Evolutionary conservation across 2,113 vertebrate genomes (phyloP), one percentile per base, ranked within the genome.

Genomic region (Tupaia chinensis): DNA sequence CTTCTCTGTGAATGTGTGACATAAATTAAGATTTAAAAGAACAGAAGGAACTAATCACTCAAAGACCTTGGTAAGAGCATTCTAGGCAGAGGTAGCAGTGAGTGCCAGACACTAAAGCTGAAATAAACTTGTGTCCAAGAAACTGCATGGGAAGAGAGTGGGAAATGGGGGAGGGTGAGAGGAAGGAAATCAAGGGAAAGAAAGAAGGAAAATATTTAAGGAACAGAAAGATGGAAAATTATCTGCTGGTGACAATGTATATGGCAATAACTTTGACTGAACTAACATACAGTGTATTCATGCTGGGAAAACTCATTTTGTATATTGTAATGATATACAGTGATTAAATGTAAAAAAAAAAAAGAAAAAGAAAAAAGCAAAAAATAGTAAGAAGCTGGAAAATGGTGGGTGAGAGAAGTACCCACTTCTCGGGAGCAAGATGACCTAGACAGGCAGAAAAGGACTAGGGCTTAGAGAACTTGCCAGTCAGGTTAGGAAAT

Each of bases 11-110:
- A 95, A 73, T 4, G 11, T 4, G 17, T 34, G 61, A 44, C 1
- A 53, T 93, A 91, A 93, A 70, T 73, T 16, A 87, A 85, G 19
- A 68, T 82, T 2, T 81, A 54, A 90, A 81, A 61, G 22, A 83
- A 83, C 13, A 72, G 60, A 65, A 89, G 23, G 19, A 82, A 79
- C 1, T 20, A 77, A 4, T 1, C 34, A 9, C 25, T 2, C 10
- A 74, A 79, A 63, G 27, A 66, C 10, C 13, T 53, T 53, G 25
- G n/a, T 70, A 53, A 76, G 16, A 77, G 1, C 1, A 56, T 53
- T 95, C 23, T 29, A 72, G 29, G 3, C 13, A 58, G 20, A 84
- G 17, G n/a, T 29, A 60, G 58, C 2, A 27, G 8, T 5, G 73
- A 72, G 56, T 29, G 6, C 17, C 53, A 70, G 22, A 12, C 32